Conservation (phyloP, 23 tunicate species). For the Pegea sp. region DNA sequence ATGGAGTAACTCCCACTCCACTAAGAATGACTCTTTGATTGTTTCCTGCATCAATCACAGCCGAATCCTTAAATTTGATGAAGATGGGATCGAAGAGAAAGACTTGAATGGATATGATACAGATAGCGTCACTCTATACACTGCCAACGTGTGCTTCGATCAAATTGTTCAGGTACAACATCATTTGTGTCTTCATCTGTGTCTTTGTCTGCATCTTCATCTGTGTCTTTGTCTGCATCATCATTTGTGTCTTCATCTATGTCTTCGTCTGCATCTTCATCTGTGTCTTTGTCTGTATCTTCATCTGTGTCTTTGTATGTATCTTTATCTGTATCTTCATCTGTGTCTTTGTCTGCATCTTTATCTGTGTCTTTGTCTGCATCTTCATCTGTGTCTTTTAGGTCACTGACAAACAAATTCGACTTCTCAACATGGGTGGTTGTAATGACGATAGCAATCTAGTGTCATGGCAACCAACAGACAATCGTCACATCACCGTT, state of each 20-base stretch:
- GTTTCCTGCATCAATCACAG: conserved; percentile 82
- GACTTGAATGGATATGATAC: conserved; percentile 66
- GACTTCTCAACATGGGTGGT: conserved; percentile 5
- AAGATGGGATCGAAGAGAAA: conserved; percentile 85
- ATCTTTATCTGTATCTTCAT: too few relatives aligned
- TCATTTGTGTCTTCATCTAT: too few relatives aligned
- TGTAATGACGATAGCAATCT: neutral
- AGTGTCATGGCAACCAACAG: conserved; percentile 42
- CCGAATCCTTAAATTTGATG: conserved; percentile 47
- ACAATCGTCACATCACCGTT: conserved; percentile 41
- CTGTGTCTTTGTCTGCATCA: too few relatives aligned
- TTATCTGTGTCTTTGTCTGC: too few relatives aligned
- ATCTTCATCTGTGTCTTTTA: neutral
- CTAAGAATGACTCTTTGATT: conserved; percentile 74
- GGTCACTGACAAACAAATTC: conserved; percentile 69
- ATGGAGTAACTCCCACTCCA: neutral
- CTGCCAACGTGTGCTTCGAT: conserved; percentile 41
- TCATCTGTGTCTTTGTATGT: too few relatives aligned
- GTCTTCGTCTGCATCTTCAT: too few relatives aligned
- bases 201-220: too few relatives aligned
- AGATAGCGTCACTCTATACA: conserved; percentile 43
- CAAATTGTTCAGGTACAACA: conserved; percentile 90
- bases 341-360: too few relatives aligned
- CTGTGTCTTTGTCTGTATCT: too few relatives aligned
- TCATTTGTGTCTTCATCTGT: too few relatives aligned